Conservation (phyloP, 1,140 invertebrate genomes). For the Hesperophylax magnus region DNA sequence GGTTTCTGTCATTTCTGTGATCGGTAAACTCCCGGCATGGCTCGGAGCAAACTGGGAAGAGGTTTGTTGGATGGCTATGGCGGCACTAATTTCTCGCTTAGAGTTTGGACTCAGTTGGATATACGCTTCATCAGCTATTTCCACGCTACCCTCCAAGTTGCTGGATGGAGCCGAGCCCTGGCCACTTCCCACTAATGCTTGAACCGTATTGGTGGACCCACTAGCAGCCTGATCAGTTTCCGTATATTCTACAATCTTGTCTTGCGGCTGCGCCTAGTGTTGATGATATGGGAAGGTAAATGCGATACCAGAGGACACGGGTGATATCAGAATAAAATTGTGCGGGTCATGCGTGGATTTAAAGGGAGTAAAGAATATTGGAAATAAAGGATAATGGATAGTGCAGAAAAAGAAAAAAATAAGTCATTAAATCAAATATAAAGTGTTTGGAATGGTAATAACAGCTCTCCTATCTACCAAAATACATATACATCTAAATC, state of each 20-base stretch:
- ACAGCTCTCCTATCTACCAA: too few relatives aligned
- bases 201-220: neutral
- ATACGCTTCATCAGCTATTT: slow-evolving; percentile 59
- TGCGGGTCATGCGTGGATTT: slow-evolving; percentile 48
- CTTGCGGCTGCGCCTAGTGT: slow-evolving; percentile 50
- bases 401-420: slow-evolving; percentile 45
- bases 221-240: slow-evolving; percentile 25
- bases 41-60: slow-evolving; percentile 37
- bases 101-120: slow-evolving; percentile 50
- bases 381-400: slow-evolving; percentile 35
- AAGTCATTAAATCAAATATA: slow-evolving; percentile 31
- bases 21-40: slow-evolving; percentile 60
- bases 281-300: slow-evolving; percentile 45
- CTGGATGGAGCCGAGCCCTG: neutral
- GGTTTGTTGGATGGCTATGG: slow-evolving; percentile 39
- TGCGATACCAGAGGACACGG: slow-evolving; percentile 42
- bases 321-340: slow-evolving; percentile 31
- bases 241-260: slow-evolving; percentile 49
- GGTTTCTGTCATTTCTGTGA: slow-evolving; percentile 46
- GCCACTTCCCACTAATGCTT: neutral
- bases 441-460: too few relatives aligned
- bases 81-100: slow-evolving; percentile 52
- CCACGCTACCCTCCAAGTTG: slow-evolving; percentile 58
- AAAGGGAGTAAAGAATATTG: slow-evolving; percentile 16
- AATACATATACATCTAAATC: too few relatives aligned